Evolutionary conservation across 2,113 vertebrate species (phyloP).

Genomic region (Rhea americana): DNA sequence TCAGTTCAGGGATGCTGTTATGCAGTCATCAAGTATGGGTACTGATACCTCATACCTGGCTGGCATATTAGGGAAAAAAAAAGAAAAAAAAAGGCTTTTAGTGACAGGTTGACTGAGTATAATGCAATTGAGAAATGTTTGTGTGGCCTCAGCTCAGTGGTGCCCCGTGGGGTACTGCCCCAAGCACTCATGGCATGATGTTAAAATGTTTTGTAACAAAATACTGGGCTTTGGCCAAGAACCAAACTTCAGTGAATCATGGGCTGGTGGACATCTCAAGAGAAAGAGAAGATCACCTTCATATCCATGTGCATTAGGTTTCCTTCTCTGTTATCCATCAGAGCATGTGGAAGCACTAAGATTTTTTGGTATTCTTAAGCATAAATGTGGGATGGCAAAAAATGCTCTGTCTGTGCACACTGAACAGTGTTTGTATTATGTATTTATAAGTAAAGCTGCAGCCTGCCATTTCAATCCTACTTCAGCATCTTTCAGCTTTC

Average conservation of each 20-base stretch:
- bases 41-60: not conserved
- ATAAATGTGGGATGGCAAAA: not conserved
- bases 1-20: not conserved
- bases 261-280: not conserved
- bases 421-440: fast-evolving
- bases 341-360: not conserved
- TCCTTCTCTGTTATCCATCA: not conserved
- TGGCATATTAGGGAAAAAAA: not conserved
- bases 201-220: not conserved
- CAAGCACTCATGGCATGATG: not conserved
- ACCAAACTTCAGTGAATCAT: not conserved
- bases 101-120: not conserved
- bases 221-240: not conserved
- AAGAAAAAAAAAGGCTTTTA: not conserved
- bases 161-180: not conserved
- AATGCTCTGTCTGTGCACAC: not conserved
- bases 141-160: not conserved
- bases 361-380: not conserved
- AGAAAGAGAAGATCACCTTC: not conserved
- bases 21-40: not conserved
- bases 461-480: not conserved
- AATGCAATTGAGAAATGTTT: not conserved
- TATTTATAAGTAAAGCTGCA: not conserved
- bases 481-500: not conserved
- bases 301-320: not conserved